phyloP scores from a whole-genome alignment of 64 coral and sea anemone genomes.

The Porites lutea region DNA sequence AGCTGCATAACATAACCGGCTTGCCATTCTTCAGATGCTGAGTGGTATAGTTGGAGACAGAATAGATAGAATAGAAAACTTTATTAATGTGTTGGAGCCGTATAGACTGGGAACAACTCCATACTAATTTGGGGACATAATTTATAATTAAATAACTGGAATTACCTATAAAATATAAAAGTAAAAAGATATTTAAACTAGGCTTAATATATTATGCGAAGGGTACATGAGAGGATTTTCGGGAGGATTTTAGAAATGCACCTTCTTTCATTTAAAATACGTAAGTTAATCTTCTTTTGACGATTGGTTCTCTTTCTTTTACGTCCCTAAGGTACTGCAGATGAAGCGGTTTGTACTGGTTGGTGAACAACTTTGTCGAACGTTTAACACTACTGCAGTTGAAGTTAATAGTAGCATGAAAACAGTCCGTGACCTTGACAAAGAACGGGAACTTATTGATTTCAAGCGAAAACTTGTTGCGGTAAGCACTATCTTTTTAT shows the following conservation, averaged over 20 bases:
- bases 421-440: conserved; percentile 5
- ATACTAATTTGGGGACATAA: too few relatives aligned
- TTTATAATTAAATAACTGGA: too few relatives aligned
- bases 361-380: conserved; percentile 22
- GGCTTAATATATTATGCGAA: too few relatives aligned
- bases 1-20: too few relatives aligned
- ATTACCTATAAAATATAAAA: too few relatives aligned
- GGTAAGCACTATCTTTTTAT: background rate
- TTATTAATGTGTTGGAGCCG: too few relatives aligned
- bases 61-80: too few relatives aligned
- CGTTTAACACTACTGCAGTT: background rate
- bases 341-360: background rate
- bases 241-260: background rate
- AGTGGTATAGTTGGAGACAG: too few relatives aligned
- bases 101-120: too few relatives aligned
- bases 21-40: too few relatives aligned
- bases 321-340: background rate
- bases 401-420: background rate
- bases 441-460: conserved; percentile 12
- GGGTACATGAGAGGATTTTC: too few relatives aligned
- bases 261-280: background rate
- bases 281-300: background rate
- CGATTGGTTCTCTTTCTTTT: background rate
- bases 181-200: too few relatives aligned
- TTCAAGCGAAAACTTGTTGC: conserved; percentile 13